Percentiles rank a stretch among this genome's conserved stretches.
phyloP scores from a whole-genome alignment of 1,140 invertebrate genomes.

The Drosophila littoralis region DNA sequence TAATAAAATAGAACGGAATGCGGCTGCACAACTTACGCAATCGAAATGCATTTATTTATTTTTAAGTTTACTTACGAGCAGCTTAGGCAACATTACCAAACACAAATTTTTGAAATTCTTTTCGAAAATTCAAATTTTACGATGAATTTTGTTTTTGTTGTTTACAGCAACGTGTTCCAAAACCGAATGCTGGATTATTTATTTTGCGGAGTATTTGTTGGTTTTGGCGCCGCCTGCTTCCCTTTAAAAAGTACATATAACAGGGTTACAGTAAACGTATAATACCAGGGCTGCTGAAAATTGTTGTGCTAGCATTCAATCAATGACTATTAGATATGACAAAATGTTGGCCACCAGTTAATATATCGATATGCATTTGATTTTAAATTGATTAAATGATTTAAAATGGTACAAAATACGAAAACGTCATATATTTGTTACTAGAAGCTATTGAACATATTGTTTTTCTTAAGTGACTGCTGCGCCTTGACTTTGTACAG shows the following conservation, averaged over 20 bases:
- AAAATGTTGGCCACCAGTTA: not conserved
- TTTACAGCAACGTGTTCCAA: constrained; percentile 1
- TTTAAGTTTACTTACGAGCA: constrained; percentile 24
- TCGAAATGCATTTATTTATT: constrained; percentile 1
- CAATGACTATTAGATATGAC: not conserved
- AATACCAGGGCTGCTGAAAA: constrained; percentile 12
- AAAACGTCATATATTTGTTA: not conserved
- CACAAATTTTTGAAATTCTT: constrained; percentile 4
- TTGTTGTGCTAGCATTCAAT: not conserved
- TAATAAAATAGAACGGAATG: no score
- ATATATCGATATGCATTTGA: not conserved
- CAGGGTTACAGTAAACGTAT: constrained; percentile 9
- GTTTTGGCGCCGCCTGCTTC: constrained; percentile 35
- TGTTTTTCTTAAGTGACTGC: not conserved
- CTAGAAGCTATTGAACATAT: not conserved
- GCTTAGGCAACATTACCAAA: constrained; percentile 26
- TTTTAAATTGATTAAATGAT: not conserved
- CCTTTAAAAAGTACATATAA: constrained; percentile 7
- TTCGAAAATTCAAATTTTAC: not conserved
- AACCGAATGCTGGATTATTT: not conserved
- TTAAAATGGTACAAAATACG: not conserved
- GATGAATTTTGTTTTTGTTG: constrained; percentile 19
- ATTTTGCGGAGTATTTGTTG: not conserved
- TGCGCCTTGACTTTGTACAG: not conserved
- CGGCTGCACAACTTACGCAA: constrained; percentile 33